These are phyloP conservation scores for Gambusia holbrooki DNA, from an alignment of 2,113 vertebrate genomes.

Conservation along the genomic window DNA sequence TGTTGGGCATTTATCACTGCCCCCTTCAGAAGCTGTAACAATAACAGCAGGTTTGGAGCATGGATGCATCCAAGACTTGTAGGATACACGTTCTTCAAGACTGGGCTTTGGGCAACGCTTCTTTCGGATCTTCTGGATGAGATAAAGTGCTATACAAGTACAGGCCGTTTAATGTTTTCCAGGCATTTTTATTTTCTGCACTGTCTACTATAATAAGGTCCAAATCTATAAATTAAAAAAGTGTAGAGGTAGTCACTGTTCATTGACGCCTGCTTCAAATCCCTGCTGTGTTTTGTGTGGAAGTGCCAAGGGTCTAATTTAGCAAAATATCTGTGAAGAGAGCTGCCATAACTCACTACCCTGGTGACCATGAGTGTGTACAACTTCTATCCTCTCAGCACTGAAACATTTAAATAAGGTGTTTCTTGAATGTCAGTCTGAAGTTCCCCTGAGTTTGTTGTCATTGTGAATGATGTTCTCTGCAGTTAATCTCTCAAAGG, in stretches of 20 bases:
- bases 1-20: too few species aligned
- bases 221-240: conserved; percentile 19
- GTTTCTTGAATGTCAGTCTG: conserved; percentile 32
- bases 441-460: conserved; percentile 35
- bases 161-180: too few species aligned
- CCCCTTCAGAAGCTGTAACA: too few species aligned
- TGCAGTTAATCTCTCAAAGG: conserved; percentile 19
- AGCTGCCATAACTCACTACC: conserved; percentile 52
- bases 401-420: conserved; percentile 56
- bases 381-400: conserved; percentile 27
- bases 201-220: conserved; percentile 16
- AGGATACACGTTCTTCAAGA: too few species aligned
- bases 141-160: neutral
- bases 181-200: neutral
- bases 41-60: too few species aligned
- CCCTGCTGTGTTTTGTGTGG: conserved; percentile 26
- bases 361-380: conserved; percentile 7
- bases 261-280: conserved; percentile 30
- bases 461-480: conserved; percentile 19
- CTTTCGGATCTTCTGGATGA: neutral
- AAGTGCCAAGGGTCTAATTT: conserved; percentile 35
- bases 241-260: conserved; percentile 24
- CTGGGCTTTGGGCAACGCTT: neutral
- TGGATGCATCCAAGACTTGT: too few species aligned
- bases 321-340: conserved; percentile 52